These are phyloP conservation scores for Euwallacea fornicatus DNA, from an alignment of 1,140 invertebrate genomes.

Conservation along the genomic window DNA sequence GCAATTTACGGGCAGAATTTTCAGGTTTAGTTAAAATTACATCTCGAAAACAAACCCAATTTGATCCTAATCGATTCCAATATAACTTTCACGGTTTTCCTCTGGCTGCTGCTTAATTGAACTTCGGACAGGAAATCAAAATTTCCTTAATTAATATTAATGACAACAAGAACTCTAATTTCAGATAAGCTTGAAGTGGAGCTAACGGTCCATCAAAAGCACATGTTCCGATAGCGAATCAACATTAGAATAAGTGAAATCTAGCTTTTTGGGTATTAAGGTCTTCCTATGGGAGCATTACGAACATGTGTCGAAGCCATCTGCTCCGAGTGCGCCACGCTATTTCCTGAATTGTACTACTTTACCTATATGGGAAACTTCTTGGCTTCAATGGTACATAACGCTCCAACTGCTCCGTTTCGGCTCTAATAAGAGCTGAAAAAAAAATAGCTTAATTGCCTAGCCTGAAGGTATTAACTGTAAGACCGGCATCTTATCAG, in stretches of 20 bases:
- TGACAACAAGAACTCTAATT: background rate
- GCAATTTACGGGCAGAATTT: too few species aligned
- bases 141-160: slow-evolving; percentile 16
- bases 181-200: too few species aligned
- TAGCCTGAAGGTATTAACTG: too few species aligned
- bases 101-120: too few species aligned
- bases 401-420: too few species aligned
- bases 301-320: slow-evolving; percentile 14
- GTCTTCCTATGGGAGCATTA: slow-evolving; percentile 14
- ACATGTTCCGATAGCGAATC: slow-evolving; percentile 1
- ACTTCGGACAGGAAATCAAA: background rate
- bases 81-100: too few species aligned
- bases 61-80: too few species aligned
- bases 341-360: slow-evolving; percentile 1
- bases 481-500: too few species aligned
- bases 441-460: background rate
- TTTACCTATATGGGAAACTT: background rate
- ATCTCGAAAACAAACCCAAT: too few species aligned
- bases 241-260: slow-evolving; percentile 12
- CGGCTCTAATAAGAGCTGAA: too few species aligned
- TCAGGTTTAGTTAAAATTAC: too few species aligned
- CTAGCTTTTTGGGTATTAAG: slow-evolving; percentile 1
- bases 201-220: slow-evolving; percentile 9
- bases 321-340: background rate
- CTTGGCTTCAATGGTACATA: too few species aligned